Evolutionary conservation across 2,797 vertebrate species (phyloP).

Genomic region (Halcyon chelicuti): DNA sequence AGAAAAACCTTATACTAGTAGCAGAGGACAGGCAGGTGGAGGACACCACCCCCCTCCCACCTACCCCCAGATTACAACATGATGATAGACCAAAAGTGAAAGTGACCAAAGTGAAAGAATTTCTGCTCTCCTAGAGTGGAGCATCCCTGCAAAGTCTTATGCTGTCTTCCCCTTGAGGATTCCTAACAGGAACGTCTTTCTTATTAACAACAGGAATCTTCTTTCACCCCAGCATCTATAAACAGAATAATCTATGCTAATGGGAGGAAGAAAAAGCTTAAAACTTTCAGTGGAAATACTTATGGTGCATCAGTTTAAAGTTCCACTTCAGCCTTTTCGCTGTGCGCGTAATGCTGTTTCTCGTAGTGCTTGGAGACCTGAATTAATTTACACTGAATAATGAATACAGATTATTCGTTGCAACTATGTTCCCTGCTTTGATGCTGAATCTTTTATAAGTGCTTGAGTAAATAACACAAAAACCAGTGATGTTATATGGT

Average conservation of each 20-base stretch:
- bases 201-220: background rate
- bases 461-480: background rate
- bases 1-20: background rate
- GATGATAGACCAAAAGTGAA: background rate
- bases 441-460: conserved; percentile 15
- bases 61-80: background rate
- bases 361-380: background rate
- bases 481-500: background rate
- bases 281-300: background rate
- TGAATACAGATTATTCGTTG: conserved; percentile 13
- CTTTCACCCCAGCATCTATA: background rate
- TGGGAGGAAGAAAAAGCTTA: background rate
- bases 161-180: background rate
- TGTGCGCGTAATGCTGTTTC: background rate
- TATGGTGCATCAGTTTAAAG: background rate
- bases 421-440: background rate
- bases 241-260: background rate
- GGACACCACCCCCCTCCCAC: rapidly evolving
- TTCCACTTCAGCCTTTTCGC: background rate
- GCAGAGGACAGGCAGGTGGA: background rate
- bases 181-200: background rate
- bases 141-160: background rate
- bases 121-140: background rate
- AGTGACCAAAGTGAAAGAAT: background rate
- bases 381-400: conserved; percentile 37